phyloP scores from a whole-genome alignment of 2,888 invertebrate species.

The Tachina grossa region DNA sequence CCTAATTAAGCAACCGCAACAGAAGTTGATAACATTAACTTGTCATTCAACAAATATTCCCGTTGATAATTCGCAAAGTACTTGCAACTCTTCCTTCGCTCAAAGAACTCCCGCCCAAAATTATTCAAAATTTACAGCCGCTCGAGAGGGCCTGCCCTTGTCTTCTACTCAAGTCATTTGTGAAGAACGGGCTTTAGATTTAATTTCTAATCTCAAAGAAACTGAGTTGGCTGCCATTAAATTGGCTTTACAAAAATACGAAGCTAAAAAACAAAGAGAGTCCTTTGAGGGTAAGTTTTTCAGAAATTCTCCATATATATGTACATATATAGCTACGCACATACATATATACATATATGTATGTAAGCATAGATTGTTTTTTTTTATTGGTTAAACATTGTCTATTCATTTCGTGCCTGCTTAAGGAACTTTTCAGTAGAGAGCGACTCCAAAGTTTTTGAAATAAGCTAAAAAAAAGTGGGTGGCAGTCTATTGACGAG shows the following conservation, averaged over 20 bases:
- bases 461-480: too few species aligned
- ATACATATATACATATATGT: neutral
- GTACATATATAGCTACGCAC: neutral
- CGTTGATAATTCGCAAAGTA: neutral
- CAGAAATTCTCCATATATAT: neutral
- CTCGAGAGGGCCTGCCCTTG: slow-evolving; percentile 66
- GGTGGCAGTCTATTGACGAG: neutral
- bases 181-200: slow-evolving; percentile 89
- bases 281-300: slow-evolving; percentile 89
- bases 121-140: slow-evolving; percentile 75
- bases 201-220: slow-evolving; percentile 88
- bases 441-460: too few species aligned
- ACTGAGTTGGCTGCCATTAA: slow-evolving; percentile 88
- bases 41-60: slow-evolving; percentile 13
- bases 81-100: slow-evolving; percentile 4
- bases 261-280: slow-evolving; percentile 89
- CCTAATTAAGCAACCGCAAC: slow-evolving; percentile 45
- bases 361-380: neutral
- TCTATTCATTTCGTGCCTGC: too few species aligned
- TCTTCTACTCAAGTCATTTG: slow-evolving; percentile 82
- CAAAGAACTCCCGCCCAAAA: slow-evolving; percentile 57
- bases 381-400: too few species aligned
- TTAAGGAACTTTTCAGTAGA: too few species aligned
- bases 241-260: slow-evolving; percentile 88
- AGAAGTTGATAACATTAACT: slow-evolving; percentile 56